Base-by-base conservation (phyloP, 2,888 invertebrate genomes). In the Pyrochroa serraticornis region DNA sequence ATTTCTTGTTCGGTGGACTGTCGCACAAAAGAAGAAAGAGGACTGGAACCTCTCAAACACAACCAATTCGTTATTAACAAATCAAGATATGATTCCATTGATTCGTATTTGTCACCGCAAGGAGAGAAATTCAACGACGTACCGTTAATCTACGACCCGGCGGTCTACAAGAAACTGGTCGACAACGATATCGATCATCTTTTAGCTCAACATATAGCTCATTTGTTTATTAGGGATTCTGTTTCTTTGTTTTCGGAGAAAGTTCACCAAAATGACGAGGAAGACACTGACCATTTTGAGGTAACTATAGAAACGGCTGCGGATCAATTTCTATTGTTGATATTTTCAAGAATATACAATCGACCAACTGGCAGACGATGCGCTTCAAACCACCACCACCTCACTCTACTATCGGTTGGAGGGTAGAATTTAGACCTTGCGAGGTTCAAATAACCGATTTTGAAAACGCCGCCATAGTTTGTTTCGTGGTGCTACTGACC, bases 321-420 rank as follows among this genome's bases (percentile, higher is more conserved):
- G n/a, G n/a, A n/a, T n/a, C n/a, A n/a, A n/a, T n/a, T 35, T 49
- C n/a, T 35, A 9, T 49, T 34, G 6, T 48, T n/a, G 8, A 13
- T n/a, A 51, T 65, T 63, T 62, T 50, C 64, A 77, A 94, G 93
- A 98, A 98, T 77, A 96, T 98, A 68, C 97, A 98, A 77, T 97
- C 97, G 0, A 98, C 98, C 30, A 98, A 98, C 82, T 98, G 98
- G 98, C 97, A 98, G 82, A 96, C 97, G 32, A 96, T 98, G 96
- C 85, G 96, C 36, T 99, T 99, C 82, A 99, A 99, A 82, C 97
- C 97, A 31, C 98, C 98, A 38, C 96, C 97, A 14, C 94, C 96
- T 0, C 90, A 95, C 77, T 94, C 95, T 6, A 85, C 93, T 45
- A 99, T 99, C 73, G 99, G 99, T 34, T 99, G 99, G 99, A 86